Evolutionary conservation across 1,140 invertebrate species (phyloP).

Genomic region (Alviniconcha marisindica): DNA sequence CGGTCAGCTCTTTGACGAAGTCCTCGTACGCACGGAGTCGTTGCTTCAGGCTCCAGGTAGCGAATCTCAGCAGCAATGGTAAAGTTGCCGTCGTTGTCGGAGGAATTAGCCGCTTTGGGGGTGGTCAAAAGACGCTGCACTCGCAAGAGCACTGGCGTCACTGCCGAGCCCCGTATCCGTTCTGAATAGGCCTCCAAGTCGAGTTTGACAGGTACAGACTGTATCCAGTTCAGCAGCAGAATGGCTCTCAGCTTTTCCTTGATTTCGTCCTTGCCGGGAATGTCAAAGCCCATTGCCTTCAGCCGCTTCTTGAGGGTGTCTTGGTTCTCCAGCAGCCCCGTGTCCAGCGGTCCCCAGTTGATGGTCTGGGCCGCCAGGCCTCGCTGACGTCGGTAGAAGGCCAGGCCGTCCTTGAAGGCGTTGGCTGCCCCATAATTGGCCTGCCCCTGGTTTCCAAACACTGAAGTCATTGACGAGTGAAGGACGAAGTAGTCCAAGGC

Average conservation of each 20-base stretch:
- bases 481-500: slow-evolving; percentile 57
- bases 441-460: slow-evolving; percentile 56
- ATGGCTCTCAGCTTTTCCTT: slow-evolving; percentile 27
- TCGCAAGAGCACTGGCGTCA: too few relatives aligned
- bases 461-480: slow-evolving; percentile 54
- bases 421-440: slow-evolving; percentile 56
- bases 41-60: not conserved
- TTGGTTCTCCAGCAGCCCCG: slow-evolving; percentile 48
- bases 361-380: slow-evolving; percentile 42
- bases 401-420: slow-evolving; percentile 53
- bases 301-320: slow-evolving; percentile 27
- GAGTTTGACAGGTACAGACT: slow-evolving; percentile 35
- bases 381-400: slow-evolving; percentile 43
- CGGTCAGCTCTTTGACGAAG: slow-evolving; percentile 10
- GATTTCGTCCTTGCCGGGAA: slow-evolving; percentile 35
- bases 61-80: not conserved
- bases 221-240: slow-evolving; percentile 28
- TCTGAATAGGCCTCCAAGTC: slow-evolving; percentile 5
- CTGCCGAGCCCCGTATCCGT: not conserved
- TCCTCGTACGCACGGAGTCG: slow-evolving; percentile 8
- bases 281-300: slow-evolving; percentile 32
- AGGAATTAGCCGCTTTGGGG: not conserved
- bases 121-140: too few relatives aligned
- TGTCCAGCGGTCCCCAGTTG: slow-evolving; percentile 53
- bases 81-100: not conserved